Base-by-base conservation (phyloP, 1,140 invertebrate species). In the Drosophila sulfurigaster region DNA sequence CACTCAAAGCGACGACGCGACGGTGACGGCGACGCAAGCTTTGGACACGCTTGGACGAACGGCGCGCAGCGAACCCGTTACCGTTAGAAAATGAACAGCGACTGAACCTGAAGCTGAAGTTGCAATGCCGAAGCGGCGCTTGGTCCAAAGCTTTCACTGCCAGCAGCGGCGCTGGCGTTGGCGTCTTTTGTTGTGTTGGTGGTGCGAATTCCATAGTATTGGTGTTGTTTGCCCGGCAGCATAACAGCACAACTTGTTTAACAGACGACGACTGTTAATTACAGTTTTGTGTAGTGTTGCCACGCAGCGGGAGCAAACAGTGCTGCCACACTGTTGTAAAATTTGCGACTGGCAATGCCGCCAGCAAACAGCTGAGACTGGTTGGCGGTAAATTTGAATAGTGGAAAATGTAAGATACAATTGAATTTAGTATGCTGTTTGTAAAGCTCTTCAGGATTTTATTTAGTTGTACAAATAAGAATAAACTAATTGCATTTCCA, bases 21-120 rank as follows among this genome's bases (percentile, higher is more conserved):
- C 69, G 73, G 41, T 54, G 49, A 60, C 65, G 67, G 45, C 57
- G 66, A 52, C 78, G 68, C 43, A 52, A 60, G 58, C 69, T 68
- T 64, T 58, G 35, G 20, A 56, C 41, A 52, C 45, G 35, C 52
- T 74, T 38, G 35, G 8, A 38, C 52, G 10, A 64, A 75, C 60
- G 60, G 48, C 60, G 65, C 64, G 67, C 52, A 56, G 54, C 64
- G 68, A 67, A 52, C 51, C 73, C 68, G 73, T 69, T 69, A 82
- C 46, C 76, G 72, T 78, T 85, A 77, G 74, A 65, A 78, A 80
- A 66, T 74, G 35, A 66, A 60, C 51, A 76, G 67, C 67, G 67
- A 75, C 72, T 75, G 72, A 75, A 54, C 8, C 63, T 43, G n/a
- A 75, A 54, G n/a, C 63, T 43, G n/a, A 57, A 73, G 49, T 56